Percentiles rank a stretch among this genome's conserved stretches.
phyloP scores from a whole-genome alignment of 2,888 invertebrate genomes.

The Chrysodeixis includens region DNA sequence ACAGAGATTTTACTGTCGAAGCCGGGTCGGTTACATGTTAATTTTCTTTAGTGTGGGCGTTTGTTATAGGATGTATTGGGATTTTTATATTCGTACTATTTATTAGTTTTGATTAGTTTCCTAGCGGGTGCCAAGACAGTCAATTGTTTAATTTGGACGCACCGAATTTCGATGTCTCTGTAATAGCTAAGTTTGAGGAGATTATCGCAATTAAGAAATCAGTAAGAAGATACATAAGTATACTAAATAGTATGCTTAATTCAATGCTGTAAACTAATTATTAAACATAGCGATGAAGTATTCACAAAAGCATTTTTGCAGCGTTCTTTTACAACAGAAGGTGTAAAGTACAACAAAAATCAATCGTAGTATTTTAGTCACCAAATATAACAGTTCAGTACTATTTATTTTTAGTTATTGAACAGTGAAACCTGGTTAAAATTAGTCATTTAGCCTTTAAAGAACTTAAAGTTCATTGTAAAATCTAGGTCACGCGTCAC shows the following conservation, averaged over 20 bases:
- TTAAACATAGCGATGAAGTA: too few species aligned
- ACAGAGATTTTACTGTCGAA: constrained; percentile 16
- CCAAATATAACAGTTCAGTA: neutral
- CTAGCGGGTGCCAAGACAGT: too few species aligned
- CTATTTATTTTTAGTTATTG: neutral
- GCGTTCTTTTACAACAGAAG: too few species aligned
- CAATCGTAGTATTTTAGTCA: neutral
- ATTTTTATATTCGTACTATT: neutral
- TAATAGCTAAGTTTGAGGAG: too few species aligned
- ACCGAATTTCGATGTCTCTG: too few species aligned
- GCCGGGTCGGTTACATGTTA: neutral
- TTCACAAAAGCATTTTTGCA: too few species aligned
- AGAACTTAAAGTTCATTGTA: neutral
- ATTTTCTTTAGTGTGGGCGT: neutral
- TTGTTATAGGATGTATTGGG: neutral
- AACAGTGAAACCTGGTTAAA: neutral
- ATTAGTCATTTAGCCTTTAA: neutral
- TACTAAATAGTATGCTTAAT: too few species aligned
- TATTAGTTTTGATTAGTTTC: too few species aligned
- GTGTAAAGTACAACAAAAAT: neutral
- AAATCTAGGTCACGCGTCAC: neutral
- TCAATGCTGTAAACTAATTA: too few species aligned
- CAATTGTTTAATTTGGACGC: too few species aligned
- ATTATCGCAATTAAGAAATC: too few species aligned
- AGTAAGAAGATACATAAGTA: too few species aligned